Evolutionary conservation across 2,888 invertebrate species (phyloP), one percentile per base, ranked within the genome.

Genomic region (Pyrrhia umbra): DNA sequence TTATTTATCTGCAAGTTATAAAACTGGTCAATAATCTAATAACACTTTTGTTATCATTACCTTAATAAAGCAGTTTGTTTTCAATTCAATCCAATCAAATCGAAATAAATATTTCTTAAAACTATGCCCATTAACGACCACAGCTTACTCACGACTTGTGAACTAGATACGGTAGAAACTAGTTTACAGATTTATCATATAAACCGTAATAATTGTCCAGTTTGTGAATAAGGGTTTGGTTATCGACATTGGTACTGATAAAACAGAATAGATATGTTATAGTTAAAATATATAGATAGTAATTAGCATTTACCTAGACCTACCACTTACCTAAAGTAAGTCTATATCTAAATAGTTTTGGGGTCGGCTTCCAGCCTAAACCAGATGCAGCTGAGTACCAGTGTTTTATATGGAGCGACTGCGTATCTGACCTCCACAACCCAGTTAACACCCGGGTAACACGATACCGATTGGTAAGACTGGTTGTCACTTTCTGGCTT

Each of bases 91-190:
- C 6, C 39, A 65, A 4, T 68, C 27, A 49, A 60, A 47, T 54
- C 34, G 16, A 46, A 23, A 34, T 51, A 69, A 20, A 50, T 70
- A 70, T 68, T 70, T 61, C 54, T 68, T 51, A 68, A 68, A 75
- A 47, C 49, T 9, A 45, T 46, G 37, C 50, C 40, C 37, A 70
- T 61, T 70, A 75, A 21, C 20, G 49, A 69, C 40, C 40, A 30
- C 49, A 40, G 69, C 42, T 68, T 74, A 74, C 75, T 70, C 69
- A 70, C 69, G 69, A 70, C 69, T 75, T 68, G 54, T 68, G 61
- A 60, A 75, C 75, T 75, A 70, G 62, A 51, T 75, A 57, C 42
- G 30, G 15, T 46, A 52, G 37, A 75, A 75, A 61, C 75, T 54
- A 39, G 69, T 70, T 69, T 46, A 52, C 27, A n/a, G 39, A 68